phyloP scores from a whole-genome alignment of 2,888 invertebrate genomes.

The Machimus atricapillus region DNA sequence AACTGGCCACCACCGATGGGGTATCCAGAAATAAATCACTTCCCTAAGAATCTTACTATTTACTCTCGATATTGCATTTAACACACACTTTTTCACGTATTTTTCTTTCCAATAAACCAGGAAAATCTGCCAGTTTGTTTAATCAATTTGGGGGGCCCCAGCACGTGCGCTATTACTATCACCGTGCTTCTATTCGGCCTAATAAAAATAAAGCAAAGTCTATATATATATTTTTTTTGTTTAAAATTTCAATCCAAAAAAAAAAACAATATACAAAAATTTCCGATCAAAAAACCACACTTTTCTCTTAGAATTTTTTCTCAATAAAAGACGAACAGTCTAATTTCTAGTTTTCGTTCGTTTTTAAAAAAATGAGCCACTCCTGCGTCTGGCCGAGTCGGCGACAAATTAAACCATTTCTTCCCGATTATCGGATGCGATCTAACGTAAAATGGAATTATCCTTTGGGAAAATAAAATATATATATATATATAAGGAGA shows the following conservation, averaged over 20 bases:
- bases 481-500: background rate
- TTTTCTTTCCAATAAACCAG: background rate
- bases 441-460: constrained; percentile 33
- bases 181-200: background rate
- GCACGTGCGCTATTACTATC: constrained; percentile 30
- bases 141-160: constrained; percentile 6
- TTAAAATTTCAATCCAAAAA: background rate
- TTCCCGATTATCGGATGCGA: constrained; percentile 30
- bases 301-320: background rate
- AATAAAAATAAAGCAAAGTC: background rate
- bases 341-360: background rate
- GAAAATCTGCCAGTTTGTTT: constrained; percentile 2
- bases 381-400: background rate
- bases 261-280: background rate
- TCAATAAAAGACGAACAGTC: background rate
- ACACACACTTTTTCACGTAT: constrained; percentile 13
- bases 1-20: background rate
- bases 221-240: background rate
- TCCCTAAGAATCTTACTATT: background rate
- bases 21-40: background rate
- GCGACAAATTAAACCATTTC: constrained; percentile 23
- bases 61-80: background rate
- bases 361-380: background rate
- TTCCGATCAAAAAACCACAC: background rate
- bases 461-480: constrained; percentile 16